Conservation (phyloP, 2,113 vertebrate genomes). For the Lynx canadensis region DNA sequence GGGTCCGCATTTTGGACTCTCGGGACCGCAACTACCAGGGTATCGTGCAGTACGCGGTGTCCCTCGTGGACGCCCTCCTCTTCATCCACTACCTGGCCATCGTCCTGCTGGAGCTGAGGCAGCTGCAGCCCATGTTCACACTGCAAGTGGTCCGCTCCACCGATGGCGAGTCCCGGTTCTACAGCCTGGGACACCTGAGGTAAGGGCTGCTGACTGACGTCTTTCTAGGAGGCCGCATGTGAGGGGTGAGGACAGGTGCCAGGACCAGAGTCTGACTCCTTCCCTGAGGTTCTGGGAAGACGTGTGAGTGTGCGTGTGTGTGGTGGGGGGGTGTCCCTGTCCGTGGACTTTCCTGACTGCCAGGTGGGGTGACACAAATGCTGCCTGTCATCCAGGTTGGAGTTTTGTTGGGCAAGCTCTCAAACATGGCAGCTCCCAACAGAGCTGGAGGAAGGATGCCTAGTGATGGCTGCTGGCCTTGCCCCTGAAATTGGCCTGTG, state of each 20-base stretch:
- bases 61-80: constrained; percentile 95
- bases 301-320: background rate
- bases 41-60: constrained; percentile 96
- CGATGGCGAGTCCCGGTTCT: constrained; percentile 93
- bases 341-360: background rate
- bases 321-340: accelerated
- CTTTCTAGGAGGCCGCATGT: background rate
- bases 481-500: background rate
- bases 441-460: background rate
- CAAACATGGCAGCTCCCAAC: background rate
- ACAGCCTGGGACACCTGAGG: constrained; percentile 95
- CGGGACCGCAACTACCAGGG: constrained; percentile 95
- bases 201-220: constrained; percentile 57
- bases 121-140: constrained; percentile 93
- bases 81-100: constrained; percentile 98
- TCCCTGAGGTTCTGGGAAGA: background rate
- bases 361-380: accelerated
- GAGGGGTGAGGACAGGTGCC: background rate
- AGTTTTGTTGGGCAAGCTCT: background rate
- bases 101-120: constrained; percentile 94
- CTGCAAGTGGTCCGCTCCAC: constrained; percentile 94
- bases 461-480: background rate
- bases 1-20: constrained; percentile 94
- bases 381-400: background rate
- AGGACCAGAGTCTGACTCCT: no score